Evolutionary conservation across 2,113 vertebrate species (phyloP).

Genomic region (Sinocyclocheilus rhinocerous): DNA sequence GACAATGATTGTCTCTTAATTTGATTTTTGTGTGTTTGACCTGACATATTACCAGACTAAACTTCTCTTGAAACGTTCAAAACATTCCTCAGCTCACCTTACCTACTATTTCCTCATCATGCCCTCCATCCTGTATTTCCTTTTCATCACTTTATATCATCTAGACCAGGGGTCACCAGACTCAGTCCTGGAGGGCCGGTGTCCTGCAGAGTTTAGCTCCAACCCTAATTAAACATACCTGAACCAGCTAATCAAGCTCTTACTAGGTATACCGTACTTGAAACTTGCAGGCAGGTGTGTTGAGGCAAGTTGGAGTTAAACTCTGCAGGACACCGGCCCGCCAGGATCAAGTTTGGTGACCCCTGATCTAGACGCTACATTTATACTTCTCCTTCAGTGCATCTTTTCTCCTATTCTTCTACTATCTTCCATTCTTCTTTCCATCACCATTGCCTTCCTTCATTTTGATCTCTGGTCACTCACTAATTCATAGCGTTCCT

Average conservation of each 20-base stretch:
- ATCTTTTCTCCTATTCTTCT: background rate
- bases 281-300: no score
- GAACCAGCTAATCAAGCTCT: no score
- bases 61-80: background rate
- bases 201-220: no score
- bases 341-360: no score
- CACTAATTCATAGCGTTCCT: constrained; percentile 12
- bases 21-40: constrained; percentile 40
- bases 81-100: constrained; percentile 7
- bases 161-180: background rate
- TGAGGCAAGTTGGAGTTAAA: no score
- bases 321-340: no score
- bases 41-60: background rate
- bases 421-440: background rate
- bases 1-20: constrained; percentile 11
- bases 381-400: background rate
- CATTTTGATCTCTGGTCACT: background rate
- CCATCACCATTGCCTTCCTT: background rate
- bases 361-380: background rate
- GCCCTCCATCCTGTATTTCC: background rate
- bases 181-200: no score
- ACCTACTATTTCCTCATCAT: background rate
- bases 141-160: background rate
- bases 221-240: no score
- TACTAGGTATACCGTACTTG: no score